Conservation (phyloP, 2,888 invertebrate genomes). For the Syrista parreyssii region DNA sequence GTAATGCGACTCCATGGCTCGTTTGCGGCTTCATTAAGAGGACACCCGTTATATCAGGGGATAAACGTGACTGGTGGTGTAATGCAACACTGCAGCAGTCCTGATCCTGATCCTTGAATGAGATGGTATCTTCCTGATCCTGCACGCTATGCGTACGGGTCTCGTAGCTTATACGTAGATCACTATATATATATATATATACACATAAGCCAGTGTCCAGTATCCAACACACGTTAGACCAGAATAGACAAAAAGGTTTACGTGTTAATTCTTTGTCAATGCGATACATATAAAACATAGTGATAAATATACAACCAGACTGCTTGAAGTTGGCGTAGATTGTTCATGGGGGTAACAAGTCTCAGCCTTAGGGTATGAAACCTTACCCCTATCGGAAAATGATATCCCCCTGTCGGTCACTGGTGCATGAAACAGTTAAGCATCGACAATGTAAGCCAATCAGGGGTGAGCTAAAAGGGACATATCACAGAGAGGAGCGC, state of each 20-base stretch:
- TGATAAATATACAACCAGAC: not conserved
- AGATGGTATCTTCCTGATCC: conserved; percentile 54
- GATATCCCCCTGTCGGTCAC: conserved; percentile 61
- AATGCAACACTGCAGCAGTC: conserved; percentile 56
- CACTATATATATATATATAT: not conserved
- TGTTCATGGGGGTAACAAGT: not conserved
- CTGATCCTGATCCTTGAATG: conserved; percentile 59
- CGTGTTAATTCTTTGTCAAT: not conserved
- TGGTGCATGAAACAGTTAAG: conserved; percentile 66
- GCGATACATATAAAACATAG: not conserved
- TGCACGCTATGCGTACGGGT: conserved; percentile 16
- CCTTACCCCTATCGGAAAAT: conserved; percentile 64
- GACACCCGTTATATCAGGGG: conserved; percentile 59
- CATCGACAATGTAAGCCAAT: conserved; percentile 67
- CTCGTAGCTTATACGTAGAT: not conserved
- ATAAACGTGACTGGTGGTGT: conserved; percentile 59
- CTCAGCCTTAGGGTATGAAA: conserved; percentile 51
- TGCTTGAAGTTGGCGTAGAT: not conserved
- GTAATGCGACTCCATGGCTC: conserved; percentile 3
- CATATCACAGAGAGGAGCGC: conserved; percentile 38
- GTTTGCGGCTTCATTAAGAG: conserved; percentile 42
- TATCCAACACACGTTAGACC: not conserved
- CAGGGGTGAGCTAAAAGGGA: conserved; percentile 45
- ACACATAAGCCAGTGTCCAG: not conserved
- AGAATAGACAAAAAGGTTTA: not conserved